Conservation (phyloP, 1,140 invertebrate species). For the Cepaea nemoralis region DNA sequence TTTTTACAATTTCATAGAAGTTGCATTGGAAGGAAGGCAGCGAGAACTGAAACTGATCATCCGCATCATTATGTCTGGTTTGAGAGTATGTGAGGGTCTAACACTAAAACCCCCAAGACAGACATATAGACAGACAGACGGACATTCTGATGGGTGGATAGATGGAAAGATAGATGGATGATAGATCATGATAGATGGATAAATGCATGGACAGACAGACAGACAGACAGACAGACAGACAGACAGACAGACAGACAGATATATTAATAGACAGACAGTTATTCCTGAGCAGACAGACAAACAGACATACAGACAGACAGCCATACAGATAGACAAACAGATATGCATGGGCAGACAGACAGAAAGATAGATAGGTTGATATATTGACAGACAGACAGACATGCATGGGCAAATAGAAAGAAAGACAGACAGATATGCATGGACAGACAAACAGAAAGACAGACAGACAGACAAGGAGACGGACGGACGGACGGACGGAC, state of each 20-base stretch:
- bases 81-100: too few relatives aligned
- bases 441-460: constrained; percentile 1
- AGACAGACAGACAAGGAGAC: constrained; percentile 1
- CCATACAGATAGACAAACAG: not conserved
- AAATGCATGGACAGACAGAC: too few relatives aligned
- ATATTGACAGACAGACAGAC: not conserved
- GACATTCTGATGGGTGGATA: too few relatives aligned
- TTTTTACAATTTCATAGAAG: too few relatives aligned
- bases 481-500: constrained; percentile 9
- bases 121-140: too few relatives aligned
- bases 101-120: too few relatives aligned
- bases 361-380: not conserved
- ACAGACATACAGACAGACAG: not conserved
- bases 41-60: too few relatives aligned
- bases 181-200: too few relatives aligned
- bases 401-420: not conserved
- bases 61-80: too few relatives aligned
- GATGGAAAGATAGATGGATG: too few relatives aligned
- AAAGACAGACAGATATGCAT: constrained; percentile 1
- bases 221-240: not conserved
- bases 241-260: not conserved
- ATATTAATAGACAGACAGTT: not conserved
- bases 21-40: too few relatives aligned
- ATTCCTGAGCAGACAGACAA: not conserved
- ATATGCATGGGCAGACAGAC: too few relatives aligned